phyloP scores from a whole-genome alignment of 2,797 vertebrate species.

The Percopsis omiscomaycus region DNA sequence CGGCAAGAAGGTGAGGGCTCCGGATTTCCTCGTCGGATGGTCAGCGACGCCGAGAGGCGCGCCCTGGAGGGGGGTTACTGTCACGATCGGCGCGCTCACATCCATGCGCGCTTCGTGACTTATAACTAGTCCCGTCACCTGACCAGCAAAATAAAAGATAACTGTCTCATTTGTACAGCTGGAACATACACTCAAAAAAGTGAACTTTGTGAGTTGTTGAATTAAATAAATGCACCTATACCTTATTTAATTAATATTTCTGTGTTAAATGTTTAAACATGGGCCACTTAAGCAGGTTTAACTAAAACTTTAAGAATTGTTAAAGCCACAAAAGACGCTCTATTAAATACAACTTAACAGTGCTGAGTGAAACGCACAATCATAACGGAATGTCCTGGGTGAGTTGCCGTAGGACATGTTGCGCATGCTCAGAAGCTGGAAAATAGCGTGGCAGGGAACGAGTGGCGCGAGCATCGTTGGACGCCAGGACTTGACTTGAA shows the following conservation, averaged over 20 bases:
- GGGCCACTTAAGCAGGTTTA: not conserved
- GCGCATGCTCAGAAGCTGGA: not conserved
- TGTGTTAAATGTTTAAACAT: not conserved
- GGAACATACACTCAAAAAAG: too few relatives aligned
- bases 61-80: too few relatives aligned
- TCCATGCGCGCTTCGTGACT: too few relatives aligned
- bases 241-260: not conserved
- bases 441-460: not conserved
- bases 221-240: not conserved
- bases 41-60: too few relatives aligned
- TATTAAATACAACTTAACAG: not conserved
- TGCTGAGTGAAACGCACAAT: constrained; percentile 4
- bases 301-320: constrained; percentile 1
- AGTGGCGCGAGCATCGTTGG: not conserved
- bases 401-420: not conserved
- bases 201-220: not conserved
- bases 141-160: too few relatives aligned
- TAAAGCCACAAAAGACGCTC: not conserved
- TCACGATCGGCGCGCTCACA: too few relatives aligned
- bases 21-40: too few relatives aligned
- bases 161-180: too few relatives aligned
- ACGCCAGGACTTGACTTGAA: not conserved
- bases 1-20: too few relatives aligned
- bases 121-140: too few relatives aligned
- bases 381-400: not conserved